These are phyloP conservation scores for Temnothorax longispinosus DNA, from an alignment of 1,140 invertebrate species.

Conservation along the genomic window DNA sequence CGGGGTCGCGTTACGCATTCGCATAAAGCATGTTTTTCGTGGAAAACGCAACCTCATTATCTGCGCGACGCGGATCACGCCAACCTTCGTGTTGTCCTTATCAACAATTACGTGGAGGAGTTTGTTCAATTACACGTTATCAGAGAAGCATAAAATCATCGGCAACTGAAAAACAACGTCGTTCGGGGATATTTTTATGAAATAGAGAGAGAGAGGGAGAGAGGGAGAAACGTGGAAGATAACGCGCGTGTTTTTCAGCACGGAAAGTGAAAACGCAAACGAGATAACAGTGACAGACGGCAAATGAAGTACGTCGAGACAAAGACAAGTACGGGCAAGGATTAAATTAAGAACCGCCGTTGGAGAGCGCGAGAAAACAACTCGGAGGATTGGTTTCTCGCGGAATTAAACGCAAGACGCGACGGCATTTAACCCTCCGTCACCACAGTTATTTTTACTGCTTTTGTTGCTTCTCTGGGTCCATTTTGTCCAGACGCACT, in stretches of 20 bases:
- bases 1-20: neutral
- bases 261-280: neutral
- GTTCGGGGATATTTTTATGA: neutral
- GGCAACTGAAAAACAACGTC: constrained; percentile 12
- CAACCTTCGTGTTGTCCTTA: constrained; percentile 34
- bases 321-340: neutral
- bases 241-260: neutral
- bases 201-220: neutral
- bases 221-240: neutral
- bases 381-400: neutral
- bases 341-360: constrained; percentile 11
- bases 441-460: no score
- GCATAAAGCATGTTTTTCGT: neutral
- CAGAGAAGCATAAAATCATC: neutral
- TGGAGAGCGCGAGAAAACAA: neutral
- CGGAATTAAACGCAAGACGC: neutral
- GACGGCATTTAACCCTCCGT: neutral
- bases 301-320: neutral
- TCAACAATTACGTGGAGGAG: constrained; percentile 13
- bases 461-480: no score
- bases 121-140: neutral
- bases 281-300: neutral
- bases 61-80: neutral
- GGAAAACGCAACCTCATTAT: constrained; percentile 22
- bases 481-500: no score